These are phyloP conservation scores for Actinostola sp. DNA, from an alignment of 92 coral and sea anemone genomes.

Conservation along the genomic window DNA sequence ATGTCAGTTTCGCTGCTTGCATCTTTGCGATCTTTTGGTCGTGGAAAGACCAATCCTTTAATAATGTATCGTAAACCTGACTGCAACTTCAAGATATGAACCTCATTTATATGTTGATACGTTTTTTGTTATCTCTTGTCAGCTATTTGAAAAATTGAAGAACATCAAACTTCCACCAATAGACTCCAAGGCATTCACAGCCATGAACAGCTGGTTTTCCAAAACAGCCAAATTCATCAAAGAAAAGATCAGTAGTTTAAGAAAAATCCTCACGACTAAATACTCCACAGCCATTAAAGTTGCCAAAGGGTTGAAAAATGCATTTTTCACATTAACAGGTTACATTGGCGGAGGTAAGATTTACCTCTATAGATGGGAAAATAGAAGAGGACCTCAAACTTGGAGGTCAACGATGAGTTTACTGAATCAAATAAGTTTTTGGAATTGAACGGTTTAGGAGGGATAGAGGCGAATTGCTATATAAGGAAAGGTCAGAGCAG, in stretches of 20 bases:
- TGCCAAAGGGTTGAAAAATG: constrained; percentile 10
- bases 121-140: no score
- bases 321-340: constrained; percentile 7
- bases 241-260: not conserved
- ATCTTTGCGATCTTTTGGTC: no score
- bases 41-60: no score
- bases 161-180: constrained; percentile 4
- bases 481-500: no score
- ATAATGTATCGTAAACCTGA: no score
- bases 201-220: constrained; percentile 12
- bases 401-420: no score
- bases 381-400: no score
- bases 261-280: not conserved
- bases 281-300: not conserved
- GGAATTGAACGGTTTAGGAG: no score
- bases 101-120: not conserved
- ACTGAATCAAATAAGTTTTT: no score
- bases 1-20: no score
- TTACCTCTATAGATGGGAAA: no score
- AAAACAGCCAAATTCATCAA: not conserved
- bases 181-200: not conserved
- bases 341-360: constrained; percentile 10
- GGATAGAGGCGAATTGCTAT: no score
- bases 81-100: not conserved
- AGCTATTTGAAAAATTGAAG: not conserved